These are phyloP conservation scores for Podarcis cretensis DNA, from an alignment of 2,113 vertebrate species.

Conservation along the genomic window DNA sequence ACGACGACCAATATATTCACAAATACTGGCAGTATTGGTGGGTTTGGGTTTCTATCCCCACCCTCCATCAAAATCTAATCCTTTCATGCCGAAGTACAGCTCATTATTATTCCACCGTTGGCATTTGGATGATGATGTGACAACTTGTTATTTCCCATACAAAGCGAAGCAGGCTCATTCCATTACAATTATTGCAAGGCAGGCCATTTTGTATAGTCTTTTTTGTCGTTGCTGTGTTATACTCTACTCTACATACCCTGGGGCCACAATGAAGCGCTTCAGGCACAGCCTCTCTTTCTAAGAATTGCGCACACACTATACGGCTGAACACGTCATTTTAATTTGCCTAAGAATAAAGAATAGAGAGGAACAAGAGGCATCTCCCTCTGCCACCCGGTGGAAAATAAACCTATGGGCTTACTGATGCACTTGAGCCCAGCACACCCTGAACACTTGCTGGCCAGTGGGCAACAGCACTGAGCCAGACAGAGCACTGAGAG, in stretches of 20 bases:
- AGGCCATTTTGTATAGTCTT: neutral
- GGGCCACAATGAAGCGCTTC: neutral
- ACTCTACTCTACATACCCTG: neutral
- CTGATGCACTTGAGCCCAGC: neutral
- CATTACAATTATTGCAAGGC: neutral
- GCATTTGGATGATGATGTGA: slow-evolving; percentile 1
- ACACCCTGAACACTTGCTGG: neutral
- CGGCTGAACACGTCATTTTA: neutral
- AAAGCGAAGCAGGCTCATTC: neutral
- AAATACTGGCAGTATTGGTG: neutral
- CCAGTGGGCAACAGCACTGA: neutral
- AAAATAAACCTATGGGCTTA: neutral
- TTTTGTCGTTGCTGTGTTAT: neutral
- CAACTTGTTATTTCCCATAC: slow-evolving; percentile 10
- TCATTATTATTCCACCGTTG: neutral
- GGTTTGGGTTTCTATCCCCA: neutral
- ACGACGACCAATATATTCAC: neutral
- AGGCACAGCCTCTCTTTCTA: neutral
- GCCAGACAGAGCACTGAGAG: neutral
- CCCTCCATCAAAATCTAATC: neutral
- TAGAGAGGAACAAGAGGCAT: neutral
- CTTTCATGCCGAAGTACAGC: neutral
- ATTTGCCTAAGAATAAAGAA: slow-evolving; percentile 1
- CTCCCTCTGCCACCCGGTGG: neutral
- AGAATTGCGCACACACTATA: neutral